Conservation (phyloP, 2,797 vertebrate genomes). For the Carcharodon carcharias region DNA sequence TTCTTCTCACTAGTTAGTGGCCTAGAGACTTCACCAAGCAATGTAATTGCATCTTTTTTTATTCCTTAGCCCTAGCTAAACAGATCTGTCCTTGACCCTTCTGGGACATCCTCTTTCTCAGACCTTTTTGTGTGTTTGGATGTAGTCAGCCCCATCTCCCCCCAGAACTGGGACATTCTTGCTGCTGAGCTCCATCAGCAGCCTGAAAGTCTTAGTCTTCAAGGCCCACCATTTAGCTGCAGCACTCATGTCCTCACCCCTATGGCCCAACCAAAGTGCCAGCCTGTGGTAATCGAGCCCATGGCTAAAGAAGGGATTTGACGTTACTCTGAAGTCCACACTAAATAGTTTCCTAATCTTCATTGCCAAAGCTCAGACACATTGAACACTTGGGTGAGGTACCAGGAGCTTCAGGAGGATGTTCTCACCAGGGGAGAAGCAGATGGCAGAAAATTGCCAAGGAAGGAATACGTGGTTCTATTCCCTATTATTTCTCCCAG, state of each 20-base stretch:
- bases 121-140: too few relatives aligned
- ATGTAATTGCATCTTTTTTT: too few relatives aligned
- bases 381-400: background rate
- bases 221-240: background rate
- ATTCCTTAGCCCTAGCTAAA: too few relatives aligned
- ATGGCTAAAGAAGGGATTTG: background rate
- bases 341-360: background rate
- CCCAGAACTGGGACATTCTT: too few relatives aligned
- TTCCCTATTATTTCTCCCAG: background rate
- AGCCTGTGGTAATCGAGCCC: background rate
- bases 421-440: background rate
- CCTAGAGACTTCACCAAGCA: too few relatives aligned
- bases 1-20: too few relatives aligned
- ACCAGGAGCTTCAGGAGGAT: background rate
- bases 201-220: background rate
- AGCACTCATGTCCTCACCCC: too few relatives aligned
- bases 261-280: background rate
- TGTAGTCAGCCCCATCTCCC: too few relatives aligned
- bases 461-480: background rate
- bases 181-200: background rate
- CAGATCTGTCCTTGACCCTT: too few relatives aligned
- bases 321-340: background rate
- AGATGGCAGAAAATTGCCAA: background rate
- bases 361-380: background rate
- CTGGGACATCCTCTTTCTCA: too few relatives aligned